Evolutionary conservation across 2,113 vertebrate genomes (phyloP).

Genomic region (Xiphophorus hellerii): DNA sequence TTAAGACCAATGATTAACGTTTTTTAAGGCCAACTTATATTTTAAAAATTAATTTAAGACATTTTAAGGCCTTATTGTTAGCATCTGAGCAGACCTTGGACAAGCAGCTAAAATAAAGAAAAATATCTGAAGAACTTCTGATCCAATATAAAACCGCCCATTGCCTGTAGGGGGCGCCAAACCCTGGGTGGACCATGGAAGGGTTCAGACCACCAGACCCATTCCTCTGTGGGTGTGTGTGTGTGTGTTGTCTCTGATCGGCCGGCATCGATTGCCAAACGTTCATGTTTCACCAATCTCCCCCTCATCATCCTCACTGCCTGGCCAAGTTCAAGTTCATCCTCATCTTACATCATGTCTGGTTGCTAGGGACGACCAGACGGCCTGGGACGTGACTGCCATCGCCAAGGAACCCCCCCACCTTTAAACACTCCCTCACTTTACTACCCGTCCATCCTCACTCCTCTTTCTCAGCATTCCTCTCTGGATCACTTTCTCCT

Average conservation of each 20-base stretch:
- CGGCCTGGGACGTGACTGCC: conserved; percentile 96
- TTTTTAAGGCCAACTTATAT: too few species aligned
- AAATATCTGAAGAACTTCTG: neutral
- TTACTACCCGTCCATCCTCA: neutral
- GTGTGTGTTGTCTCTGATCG: conserved; percentile 71
- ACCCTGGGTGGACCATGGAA: too few species aligned
- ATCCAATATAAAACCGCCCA: neutral
- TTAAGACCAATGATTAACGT: too few species aligned
- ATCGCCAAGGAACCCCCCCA: conserved; percentile 84
- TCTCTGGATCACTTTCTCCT: conserved; percentile 26
- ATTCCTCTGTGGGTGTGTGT: too few species aligned
- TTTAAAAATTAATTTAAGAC: too few species aligned
- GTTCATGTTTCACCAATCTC: conserved; percentile 86
- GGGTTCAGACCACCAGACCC: too few species aligned
- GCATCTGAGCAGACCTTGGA: too few species aligned
- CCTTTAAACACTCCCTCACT: conserved; percentile 67
- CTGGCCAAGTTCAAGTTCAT: conserved; percentile 97
- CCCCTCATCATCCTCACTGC: conserved; percentile 76
- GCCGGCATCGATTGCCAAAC: conserved; percentile 77
- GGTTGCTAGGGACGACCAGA: conserved; percentile 96
- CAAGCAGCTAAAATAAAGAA: too few species aligned
- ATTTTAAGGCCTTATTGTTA: too few species aligned
- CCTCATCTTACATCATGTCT: conserved; percentile 98
- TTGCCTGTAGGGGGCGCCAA: too few species aligned
- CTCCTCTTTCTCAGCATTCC: neutral